Conservation (phyloP, 2,113 vertebrate genomes). For the Felis chaus region DNA sequence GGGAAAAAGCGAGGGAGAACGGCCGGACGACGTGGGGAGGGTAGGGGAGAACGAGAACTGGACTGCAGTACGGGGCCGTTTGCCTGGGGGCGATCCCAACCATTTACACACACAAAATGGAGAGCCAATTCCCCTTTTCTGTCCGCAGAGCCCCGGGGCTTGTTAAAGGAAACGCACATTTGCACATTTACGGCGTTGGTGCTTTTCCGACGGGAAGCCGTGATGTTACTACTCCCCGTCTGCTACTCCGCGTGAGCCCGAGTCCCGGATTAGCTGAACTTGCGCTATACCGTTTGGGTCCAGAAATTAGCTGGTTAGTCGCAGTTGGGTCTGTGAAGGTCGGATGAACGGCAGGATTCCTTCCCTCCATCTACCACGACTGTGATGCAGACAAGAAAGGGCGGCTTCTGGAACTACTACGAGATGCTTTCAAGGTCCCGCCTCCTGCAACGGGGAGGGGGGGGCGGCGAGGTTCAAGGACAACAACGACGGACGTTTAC, state of each 20-base stretch:
- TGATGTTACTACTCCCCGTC: not conserved
- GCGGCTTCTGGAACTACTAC: not conserved
- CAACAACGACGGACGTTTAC: not conserved
- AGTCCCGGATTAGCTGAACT: constrained; percentile 22
- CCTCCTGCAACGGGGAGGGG: not conserved
- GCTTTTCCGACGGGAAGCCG: not conserved
- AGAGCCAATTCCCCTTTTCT: not conserved
- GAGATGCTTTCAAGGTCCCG: not conserved
- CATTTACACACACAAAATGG: not conserved
- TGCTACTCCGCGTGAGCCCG: not conserved
- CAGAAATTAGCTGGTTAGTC: constrained; percentile 45
- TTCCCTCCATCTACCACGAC: not conserved
- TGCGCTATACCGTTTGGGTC: constrained; percentile 25
- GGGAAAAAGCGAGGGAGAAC: not conserved
- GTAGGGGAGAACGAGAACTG: not conserved
- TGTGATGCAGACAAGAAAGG: not conserved
- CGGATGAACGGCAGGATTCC: not conserved
- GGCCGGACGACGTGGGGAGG: not conserved
- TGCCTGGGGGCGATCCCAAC: not conserved
- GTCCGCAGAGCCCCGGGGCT: not conserved
- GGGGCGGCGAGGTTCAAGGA: not conserved
- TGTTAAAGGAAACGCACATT: not conserved
- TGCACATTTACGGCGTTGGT: not conserved
- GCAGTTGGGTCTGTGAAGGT: not conserved
- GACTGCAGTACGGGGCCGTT: not conserved